Conservation (phyloP, 2,797 vertebrate species). For the Siniperca undulata region DNA sequence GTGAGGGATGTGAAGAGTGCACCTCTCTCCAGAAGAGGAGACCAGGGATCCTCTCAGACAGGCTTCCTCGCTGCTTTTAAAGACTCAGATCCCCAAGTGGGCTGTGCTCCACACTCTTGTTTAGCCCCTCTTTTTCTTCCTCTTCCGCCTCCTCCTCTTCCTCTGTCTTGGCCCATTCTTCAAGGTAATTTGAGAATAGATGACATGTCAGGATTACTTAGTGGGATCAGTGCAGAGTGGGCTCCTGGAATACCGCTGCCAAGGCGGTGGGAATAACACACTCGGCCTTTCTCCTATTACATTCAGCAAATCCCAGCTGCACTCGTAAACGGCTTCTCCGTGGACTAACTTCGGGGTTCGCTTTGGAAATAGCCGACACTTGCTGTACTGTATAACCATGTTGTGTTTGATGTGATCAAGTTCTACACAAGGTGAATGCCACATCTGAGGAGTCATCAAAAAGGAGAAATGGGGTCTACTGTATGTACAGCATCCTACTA, state of each 20-base stretch:
- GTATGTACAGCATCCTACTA: slow-evolving; percentile 26
- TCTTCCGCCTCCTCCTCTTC: slow-evolving; percentile 11
- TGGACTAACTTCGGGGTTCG: slow-evolving; percentile 19
- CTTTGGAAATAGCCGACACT: slow-evolving; percentile 39
- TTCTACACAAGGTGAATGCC: slow-evolving; percentile 52
- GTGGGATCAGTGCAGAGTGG: slow-evolving; percentile 47
- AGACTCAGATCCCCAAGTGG: slow-evolving; percentile 39
- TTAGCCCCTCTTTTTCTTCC: slow-evolving; percentile 8
- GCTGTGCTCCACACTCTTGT: slow-evolving; percentile 25
- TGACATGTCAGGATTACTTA: slow-evolving; percentile 70
- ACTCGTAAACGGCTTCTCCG: slow-evolving; percentile 23
- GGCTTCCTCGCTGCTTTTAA: slow-evolving; percentile 39
- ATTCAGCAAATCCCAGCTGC: slow-evolving; percentile 36
- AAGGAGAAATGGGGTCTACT: slow-evolving; percentile 46
- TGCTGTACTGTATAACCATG: slow-evolving; percentile 3
- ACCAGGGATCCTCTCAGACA: slow-evolving; percentile 39
- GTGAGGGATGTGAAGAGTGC: slow-evolving; percentile 18
- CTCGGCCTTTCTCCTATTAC: slow-evolving; percentile 37
- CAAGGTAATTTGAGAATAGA: slow-evolving; percentile 68
- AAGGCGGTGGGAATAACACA: slow-evolving; percentile 41
- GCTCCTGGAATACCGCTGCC: slow-evolving; percentile 46
- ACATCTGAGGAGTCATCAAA: slow-evolving; percentile 72
- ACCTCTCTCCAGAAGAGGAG: slow-evolving; percentile 29
- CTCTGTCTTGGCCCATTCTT: slow-evolving; percentile 49
- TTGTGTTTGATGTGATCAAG: slow-evolving; percentile 55